Percentiles rank a stretch among this genome's conserved stretches.
These are phyloP conservation scores for Porites lutea DNA, from an alignment of 64 coral and sea anemone species.

Conservation along the genomic window DNA sequence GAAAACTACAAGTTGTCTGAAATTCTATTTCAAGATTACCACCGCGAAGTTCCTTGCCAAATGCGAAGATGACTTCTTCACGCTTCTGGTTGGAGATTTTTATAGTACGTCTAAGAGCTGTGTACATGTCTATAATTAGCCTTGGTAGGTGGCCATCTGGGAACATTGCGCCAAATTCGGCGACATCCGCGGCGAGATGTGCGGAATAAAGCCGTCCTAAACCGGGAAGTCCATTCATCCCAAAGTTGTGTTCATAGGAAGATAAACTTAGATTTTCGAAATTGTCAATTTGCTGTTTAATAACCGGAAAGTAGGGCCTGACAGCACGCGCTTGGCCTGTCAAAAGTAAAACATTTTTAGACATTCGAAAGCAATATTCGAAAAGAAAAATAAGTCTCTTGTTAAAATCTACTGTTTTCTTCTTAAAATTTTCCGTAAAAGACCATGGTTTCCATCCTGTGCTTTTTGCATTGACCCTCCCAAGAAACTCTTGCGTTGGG, in stretches of 20 bases:
- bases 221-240: not conserved
- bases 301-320: slow-evolving; percentile 19
- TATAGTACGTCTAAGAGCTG: not conserved
- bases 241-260: not conserved
- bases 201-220: not conserved
- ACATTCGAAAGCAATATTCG: slow-evolving; percentile 32
- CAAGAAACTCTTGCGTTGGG: not conserved
- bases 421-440: slow-evolving; percentile 8
- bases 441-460: not conserved
- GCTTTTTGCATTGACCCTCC: not conserved
- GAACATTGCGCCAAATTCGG: slow-evolving; percentile 55
- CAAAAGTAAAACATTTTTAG: slow-evolving; percentile 26
- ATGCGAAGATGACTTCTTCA: not conserved
- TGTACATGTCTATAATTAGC: not conserved
- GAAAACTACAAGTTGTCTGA: not conserved
- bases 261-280: not conserved
- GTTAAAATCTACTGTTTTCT: slow-evolving; percentile 10
- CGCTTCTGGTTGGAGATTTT: not conserved
- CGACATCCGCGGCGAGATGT: not conserved
- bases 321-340: slow-evolving; percentile 13
- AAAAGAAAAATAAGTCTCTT: slow-evolving; percentile 32
- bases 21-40: not conserved
- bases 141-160: not conserved
- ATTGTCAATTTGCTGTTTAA: slow-evolving; percentile 1
- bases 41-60: not conserved